Evolutionary conservation across 1,140 invertebrate species (phyloP), one percentile per base, ranked within the genome.

Genomic region (Coenobita brevimanus): DNA sequence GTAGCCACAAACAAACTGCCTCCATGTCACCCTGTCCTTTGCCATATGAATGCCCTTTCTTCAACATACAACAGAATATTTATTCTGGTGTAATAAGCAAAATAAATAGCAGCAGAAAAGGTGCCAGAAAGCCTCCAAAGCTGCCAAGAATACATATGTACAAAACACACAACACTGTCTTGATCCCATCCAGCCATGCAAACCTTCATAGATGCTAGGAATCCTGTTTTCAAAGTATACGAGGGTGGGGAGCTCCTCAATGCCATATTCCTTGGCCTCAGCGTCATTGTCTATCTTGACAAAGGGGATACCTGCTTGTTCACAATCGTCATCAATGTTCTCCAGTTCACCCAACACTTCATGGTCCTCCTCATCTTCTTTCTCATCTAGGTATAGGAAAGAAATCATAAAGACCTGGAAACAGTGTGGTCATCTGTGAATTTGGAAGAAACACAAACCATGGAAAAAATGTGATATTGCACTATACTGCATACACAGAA

Each of bases 141-240:
- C n/a, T n/a, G n/a, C n/a, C n/a, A n/a, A n/a, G n/a, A n/a, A n/a
- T n/a, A n/a, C n/a, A n/a, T n/a, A n/a, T n/a, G n/a, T n/a, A n/a
- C n/a, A n/a, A n/a, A n/a, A n/a, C n/a, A n/a, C n/a, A n/a, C n/a
- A n/a, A n/a, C n/a, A n/a, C n/a, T n/a, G n/a, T n/a, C n/a, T n/a
- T n/a, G n/a, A n/a, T n/a, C n/a, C n/a, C n/a, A n/a, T 27, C 64
- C 8, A 69, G 64, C n/a, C n/a, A 24, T 38, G 8, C 78, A 79
- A 91, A 93, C 94, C 97, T 94, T 98, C 97, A 92, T 97, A 98
- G 62, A 98, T 94, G 8, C 96, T 96, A 3, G 97, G 97, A 89
- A 98, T 97, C 92, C 97, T 97, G 89, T 97, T 96, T 93, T 98
- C 97, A 91, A 98, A 98, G 92, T 98, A 98, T 17, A 98, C 95